phyloP scores from a whole-genome alignment of 2,797 vertebrate species.

The Microhierax caerulescens region DNA sequence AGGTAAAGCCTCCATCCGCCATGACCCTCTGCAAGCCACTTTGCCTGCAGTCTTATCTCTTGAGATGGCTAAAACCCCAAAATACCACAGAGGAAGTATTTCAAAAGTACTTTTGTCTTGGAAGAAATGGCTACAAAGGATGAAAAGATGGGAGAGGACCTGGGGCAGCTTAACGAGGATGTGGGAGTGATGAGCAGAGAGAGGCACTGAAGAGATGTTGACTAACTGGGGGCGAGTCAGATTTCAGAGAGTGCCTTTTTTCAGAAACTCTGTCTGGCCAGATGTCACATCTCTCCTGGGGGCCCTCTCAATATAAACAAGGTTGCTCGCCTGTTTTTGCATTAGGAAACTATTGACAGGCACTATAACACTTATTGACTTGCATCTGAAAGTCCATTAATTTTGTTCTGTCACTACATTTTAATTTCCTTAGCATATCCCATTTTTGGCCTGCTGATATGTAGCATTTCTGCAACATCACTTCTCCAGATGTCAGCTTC shows the following conservation, averaged over 20 bases:
- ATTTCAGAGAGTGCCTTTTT: neutral
- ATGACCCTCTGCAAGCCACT: neutral
- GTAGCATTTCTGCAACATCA: constrained; percentile 8
- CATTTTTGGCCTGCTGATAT: neutral
- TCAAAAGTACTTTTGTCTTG: neutral
- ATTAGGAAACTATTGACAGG: neutral
- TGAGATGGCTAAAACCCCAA: neutral
- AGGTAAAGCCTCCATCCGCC: neutral
- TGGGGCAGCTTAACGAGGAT: neutral
- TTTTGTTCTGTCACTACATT: constrained; percentile 10
- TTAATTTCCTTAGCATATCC: neutral
- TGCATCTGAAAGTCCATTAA: neutral
- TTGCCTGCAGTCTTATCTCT: neutral
- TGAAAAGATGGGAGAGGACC: neutral
- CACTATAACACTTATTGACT: neutral
- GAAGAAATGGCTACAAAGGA: neutral
- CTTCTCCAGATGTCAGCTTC: constrained; percentile 50
- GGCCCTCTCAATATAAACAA: neutral
- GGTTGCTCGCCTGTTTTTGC: neutral
- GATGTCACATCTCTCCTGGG: neutral
- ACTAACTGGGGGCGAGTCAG: neutral
- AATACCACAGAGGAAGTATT: neutral
- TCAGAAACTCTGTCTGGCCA: neutral
- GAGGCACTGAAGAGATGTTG: neutral
- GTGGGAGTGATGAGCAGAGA: neutral